Conservation (phyloP, 2,888 invertebrate species). For the Schrankia costaestrigalis region DNA sequence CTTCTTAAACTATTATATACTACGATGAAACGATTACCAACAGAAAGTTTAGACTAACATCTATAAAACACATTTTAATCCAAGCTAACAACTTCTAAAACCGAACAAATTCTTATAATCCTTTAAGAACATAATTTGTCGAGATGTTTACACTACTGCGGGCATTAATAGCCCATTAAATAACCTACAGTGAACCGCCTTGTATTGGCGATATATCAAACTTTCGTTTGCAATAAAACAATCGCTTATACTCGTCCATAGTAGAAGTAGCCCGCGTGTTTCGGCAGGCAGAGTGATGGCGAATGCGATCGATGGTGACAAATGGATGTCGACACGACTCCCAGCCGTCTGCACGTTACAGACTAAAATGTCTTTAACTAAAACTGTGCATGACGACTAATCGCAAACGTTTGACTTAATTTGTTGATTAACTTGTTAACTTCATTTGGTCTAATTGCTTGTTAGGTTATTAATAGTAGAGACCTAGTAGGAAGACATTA, state of each 20-base stretch:
- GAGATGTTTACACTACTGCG: slow-evolving; percentile 24
- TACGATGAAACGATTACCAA: not conserved
- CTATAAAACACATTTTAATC: slow-evolving; percentile 11
- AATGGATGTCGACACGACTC: slow-evolving; percentile 59
- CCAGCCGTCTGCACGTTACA: slow-evolving; percentile 21
- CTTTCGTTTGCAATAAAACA: slow-evolving; percentile 41
- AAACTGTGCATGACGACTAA: not conserved
- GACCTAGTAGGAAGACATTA: no score
- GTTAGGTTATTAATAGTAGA: no score
- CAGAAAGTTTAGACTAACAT: not conserved
- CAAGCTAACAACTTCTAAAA: slow-evolving; percentile 18
- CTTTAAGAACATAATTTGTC: slow-evolving; percentile 23
- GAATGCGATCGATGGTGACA: slow-evolving; percentile 68
- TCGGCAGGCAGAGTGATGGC: slow-evolving; percentile 46
- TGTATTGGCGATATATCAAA: slow-evolving; percentile 35
- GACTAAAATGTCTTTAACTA: slow-evolving; percentile 27
- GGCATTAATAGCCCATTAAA: slow-evolving; percentile 29
- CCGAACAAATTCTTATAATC: slow-evolving; percentile 25
- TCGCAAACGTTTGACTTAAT: not conserved
- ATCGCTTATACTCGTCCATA: slow-evolving; percentile 29
- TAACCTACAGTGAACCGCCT: slow-evolving; percentile 20
- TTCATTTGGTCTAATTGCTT: no score
- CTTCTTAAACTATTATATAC: no score
- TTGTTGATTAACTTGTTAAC: no score
- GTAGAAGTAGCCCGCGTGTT: slow-evolving; percentile 33